Percentiles rank a stretch among this genome's conserved stretches.
Conservation (phyloP, 2,797 vertebrate species). For the Myiothlypis coronata region DNA sequence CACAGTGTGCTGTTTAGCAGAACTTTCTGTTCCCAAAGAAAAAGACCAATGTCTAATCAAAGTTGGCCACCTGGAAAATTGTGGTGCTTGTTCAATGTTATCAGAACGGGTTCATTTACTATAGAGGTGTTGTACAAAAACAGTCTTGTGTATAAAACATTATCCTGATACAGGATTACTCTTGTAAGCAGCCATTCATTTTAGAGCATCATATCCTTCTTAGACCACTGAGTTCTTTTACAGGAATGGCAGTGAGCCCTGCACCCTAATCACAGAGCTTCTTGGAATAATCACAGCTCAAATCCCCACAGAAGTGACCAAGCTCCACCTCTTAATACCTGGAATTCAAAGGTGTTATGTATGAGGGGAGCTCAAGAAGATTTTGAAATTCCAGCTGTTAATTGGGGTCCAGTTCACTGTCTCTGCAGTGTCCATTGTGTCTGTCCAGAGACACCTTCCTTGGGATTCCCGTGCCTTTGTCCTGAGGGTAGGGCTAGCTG, state of each 20-base stretch:
- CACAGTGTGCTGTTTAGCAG: not conserved
- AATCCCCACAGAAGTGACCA: not conserved
- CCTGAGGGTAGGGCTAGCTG: not conserved
- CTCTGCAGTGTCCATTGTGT: not conserved
- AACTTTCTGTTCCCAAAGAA: not conserved
- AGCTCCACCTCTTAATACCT: not conserved
- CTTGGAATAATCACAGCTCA: not conserved
- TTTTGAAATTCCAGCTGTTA: not conserved
- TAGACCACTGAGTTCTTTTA: not conserved
- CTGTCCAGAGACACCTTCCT: not conserved
- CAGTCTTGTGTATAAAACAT: constrained; percentile 9
- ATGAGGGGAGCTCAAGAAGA: not conserved
- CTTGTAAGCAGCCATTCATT: constrained; percentile 4
- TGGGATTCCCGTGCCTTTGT: not conserved
- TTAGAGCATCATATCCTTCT: not conserved
- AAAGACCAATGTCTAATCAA: constrained; percentile 31
- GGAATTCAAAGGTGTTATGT: not conserved
- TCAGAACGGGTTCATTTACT: constrained; percentile 36
- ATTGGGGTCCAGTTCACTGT: not conserved
- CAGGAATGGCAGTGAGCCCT: not conserved
- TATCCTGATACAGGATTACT: not conserved
- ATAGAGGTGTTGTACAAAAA: not conserved
- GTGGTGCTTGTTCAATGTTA: constrained; percentile 39
- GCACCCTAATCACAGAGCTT: not conserved
- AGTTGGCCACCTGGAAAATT: constrained; percentile 61